Percentiles rank a stretch among this genome's conserved stretches.
These are phyloP conservation scores for Heliconius himera DNA, from an alignment of 1,140 invertebrate genomes.

Conservation along the genomic window DNA sequence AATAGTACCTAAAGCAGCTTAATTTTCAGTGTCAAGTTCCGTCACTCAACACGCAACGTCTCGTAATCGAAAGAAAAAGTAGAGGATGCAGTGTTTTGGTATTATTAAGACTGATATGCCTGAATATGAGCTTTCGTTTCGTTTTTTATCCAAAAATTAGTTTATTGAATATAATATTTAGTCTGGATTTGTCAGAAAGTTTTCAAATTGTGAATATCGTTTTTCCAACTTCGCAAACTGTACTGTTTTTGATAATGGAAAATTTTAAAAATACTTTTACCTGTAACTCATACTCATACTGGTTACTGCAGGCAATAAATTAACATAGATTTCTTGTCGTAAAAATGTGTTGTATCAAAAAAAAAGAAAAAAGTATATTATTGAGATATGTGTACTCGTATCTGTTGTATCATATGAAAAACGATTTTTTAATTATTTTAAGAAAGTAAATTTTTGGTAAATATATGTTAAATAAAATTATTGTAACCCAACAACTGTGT, in stretches of 20 bases:
- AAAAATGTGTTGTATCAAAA: not conserved
- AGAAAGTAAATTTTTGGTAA: no score
- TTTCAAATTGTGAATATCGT: not conserved
- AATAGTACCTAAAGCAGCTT: not conserved
- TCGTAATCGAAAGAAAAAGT: no score
- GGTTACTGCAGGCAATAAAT: not conserved
- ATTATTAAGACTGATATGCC: not conserved
- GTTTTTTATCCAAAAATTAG: not conserved
- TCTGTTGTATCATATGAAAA: no score
- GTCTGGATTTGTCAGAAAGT: not conserved
- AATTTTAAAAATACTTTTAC: not conserved
- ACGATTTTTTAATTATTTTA: no score
- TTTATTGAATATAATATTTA: no score
- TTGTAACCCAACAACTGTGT: no score
- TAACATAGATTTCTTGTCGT: not conserved
- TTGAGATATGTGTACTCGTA: no score
- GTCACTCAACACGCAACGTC: not conserved
- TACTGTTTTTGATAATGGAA: not conserved
- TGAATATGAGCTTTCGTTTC: not conserved
- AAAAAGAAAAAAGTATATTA: no score
- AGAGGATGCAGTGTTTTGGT: no score
- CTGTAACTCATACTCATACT: not conserved
- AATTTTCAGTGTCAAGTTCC: not conserved
- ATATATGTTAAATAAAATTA: no score
- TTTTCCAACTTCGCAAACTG: not conserved